Base-by-base conservation (phyloP, 2,113 vertebrate genomes). In the Lepisosteus oculatus region DNA sequence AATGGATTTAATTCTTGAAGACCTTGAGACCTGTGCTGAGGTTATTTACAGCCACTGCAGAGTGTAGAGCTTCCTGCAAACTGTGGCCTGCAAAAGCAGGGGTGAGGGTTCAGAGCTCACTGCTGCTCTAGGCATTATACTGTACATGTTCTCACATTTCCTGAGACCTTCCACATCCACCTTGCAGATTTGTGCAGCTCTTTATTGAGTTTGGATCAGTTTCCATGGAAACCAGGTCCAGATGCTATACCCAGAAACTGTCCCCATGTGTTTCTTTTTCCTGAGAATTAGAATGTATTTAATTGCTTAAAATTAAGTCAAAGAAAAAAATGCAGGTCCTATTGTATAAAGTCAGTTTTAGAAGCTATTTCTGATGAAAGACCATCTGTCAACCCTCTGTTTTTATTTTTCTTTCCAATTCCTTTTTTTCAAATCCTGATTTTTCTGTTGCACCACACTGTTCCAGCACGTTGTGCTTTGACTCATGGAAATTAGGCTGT, bases 161-260 rank as follows among this genome's bases (percentile, higher is more conserved):
- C 64, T 72, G 75, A 73, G 61, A 51, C n/a, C 57, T 59, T 11
- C 9, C n/a, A 13, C 57, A 2, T 43, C 62, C 15, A 11, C 7
- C 6, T 65, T 65, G 6, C 17, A 55, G 59, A 73, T 69, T 55
- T 68, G 71, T 54, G 63, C 74, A 70, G 69, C 77, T 74, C 74
- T 67, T 51, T 3, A 29, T 65, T 2, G 43, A 69, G 69, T 70
- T 72, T 42, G 70, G 55, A 77, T 71, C 43, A 59, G 79, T 83
- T 83, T 75, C 81, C 77, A 81, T 83, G 81, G 81, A 81, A 83
- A 83, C 81, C 79, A 70, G 78, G 79, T 72, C 78, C 69, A 76
- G 74, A 77, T 78, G 77, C 69, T 78, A 76, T 65, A 76, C 77
- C 77, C 13, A 29, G 59, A 61, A 51, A 77, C 79, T 83, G 81